Percentiles rank a stretch among this genome's conserved stretches.
Conservation (phyloP, 1,140 invertebrate species). For the Sminthurinus signatus region DNA sequence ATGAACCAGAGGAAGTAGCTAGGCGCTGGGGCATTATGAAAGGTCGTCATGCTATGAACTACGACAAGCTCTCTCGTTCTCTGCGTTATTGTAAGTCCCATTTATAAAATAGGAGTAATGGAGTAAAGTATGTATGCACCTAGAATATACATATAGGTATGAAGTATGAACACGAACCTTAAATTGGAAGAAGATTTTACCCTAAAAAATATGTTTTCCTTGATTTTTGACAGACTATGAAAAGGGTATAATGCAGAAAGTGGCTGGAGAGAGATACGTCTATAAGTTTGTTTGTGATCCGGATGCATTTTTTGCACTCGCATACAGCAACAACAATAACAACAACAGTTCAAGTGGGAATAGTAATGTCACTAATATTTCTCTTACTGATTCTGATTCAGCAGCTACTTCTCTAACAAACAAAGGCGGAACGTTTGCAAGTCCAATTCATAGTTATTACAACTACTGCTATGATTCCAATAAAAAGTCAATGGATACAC, state of each 20-base stretch:
- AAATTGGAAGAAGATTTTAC: no score
- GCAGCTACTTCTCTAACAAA: neutral
- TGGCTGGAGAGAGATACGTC: constrained; percentile 89
- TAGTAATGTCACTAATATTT: neutral
- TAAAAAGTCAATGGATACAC: neutral
- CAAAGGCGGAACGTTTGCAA: neutral
- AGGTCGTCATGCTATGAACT: constrained; percentile 91
- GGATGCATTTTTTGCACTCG: constrained; percentile 85
- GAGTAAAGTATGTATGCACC: no score
- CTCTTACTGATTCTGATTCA: neutral
- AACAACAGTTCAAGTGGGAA: constrained; percentile 7
- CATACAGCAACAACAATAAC: constrained; percentile 49
- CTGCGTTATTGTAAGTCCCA: no score
- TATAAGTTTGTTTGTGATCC: constrained; percentile 95
- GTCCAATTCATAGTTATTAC: constrained; percentile 6
- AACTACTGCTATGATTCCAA: constrained; percentile 11
- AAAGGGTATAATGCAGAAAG: constrained; percentile 98
- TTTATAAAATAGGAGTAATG: no score
- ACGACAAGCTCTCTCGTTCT: constrained; percentile 89
- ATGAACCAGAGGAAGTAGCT: constrained; percentile 84
- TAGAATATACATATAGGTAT: no score
- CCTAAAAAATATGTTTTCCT: no score
- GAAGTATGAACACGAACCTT: no score
- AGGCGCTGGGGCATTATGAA: constrained; percentile 54
- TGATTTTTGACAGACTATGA: constrained; percentile 64